Conservation (phyloP, 2,888 invertebrate species). For the Plutella xylostella region DNA sequence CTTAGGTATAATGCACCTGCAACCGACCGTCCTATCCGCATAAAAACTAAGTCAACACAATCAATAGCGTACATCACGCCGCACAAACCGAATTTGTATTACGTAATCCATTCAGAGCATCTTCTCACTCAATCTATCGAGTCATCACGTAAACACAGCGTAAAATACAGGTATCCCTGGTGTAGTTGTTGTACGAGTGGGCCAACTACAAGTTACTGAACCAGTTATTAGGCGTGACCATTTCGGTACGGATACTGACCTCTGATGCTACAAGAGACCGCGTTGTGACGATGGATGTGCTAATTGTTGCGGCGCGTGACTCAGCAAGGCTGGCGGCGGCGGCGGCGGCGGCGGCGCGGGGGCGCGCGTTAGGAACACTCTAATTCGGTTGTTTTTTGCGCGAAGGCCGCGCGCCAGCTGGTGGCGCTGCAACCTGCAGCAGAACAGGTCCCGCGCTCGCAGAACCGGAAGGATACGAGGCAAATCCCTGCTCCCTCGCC, state of each 20-base stretch:
- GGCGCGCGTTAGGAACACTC: constrained; percentile 30
- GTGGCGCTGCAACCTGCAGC: constrained; percentile 52
- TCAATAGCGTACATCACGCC: not conserved
- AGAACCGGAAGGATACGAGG: constrained; percentile 70
- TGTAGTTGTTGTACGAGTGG: constrained; percentile 59
- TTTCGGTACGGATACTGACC: constrained; percentile 70
- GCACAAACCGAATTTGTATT: constrained; percentile 5
- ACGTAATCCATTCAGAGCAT: constrained; percentile 21
- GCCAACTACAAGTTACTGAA: constrained; percentile 62
- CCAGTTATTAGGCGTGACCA: constrained; percentile 71
- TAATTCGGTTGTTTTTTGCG: constrained; percentile 32
- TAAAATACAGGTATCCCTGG: constrained; percentile 62
- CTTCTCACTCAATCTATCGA: constrained; percentile 48
- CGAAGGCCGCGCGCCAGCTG: constrained; percentile 21
- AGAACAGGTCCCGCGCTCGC: constrained; percentile 65
- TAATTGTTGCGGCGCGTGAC: constrained; percentile 62
- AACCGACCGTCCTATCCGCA: not conserved
- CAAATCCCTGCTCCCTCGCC: constrained; percentile 69
- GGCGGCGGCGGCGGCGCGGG: constrained; percentile 20
- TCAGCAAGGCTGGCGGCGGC: constrained; percentile 32
- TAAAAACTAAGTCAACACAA: not conserved
- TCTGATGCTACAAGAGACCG: constrained; percentile 57
- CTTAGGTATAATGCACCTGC: too few species aligned
- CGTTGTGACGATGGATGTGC: constrained; percentile 47
- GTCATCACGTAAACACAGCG: constrained; percentile 59